Evolutionary conservation across 2,888 invertebrate species (phyloP).

Genomic region (Caenorhabditis plicata): DNA sequence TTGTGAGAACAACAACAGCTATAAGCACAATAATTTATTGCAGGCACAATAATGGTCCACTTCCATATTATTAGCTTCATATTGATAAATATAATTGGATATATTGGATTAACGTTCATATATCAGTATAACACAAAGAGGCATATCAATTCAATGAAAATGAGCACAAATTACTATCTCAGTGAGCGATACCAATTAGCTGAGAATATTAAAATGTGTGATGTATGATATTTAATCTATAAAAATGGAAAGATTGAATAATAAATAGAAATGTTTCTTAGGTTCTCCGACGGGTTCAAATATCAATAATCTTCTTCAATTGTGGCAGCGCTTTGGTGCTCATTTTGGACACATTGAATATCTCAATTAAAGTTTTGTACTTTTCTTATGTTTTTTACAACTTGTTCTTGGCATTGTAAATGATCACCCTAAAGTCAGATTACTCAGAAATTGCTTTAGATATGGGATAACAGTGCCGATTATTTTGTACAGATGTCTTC

Average conservation of each 20-base stretch:
- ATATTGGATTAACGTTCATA: conserved; percentile 15
- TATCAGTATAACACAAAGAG: conserved; percentile 9
- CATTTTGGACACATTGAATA: conserved; percentile 17
- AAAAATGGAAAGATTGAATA: too few relatives aligned
- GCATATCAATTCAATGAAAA: conserved; percentile 10
- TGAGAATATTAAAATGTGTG: conserved; percentile 31
- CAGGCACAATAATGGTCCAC: conserved; percentile 12
- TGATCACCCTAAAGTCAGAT: too few relatives aligned
- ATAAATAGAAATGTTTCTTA: not conserved
- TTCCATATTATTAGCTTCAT: conserved; percentile 19
- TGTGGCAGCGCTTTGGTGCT: conserved; percentile 15
- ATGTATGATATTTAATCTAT: too few relatives aligned
- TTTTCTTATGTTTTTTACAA: conserved; percentile 21
- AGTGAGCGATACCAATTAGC: conserved; percentile 27
- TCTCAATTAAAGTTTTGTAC: conserved; percentile 8
- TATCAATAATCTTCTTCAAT: conserved; percentile 26
- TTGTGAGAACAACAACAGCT: not conserved
- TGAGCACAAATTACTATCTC: conserved; percentile 8
- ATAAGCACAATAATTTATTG: too few relatives aligned
- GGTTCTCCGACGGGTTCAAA: conserved; percentile 20
- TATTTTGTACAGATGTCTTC: conserved; percentile 14
- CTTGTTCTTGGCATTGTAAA: conserved; percentile 6
- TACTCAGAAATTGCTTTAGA: too few relatives aligned
- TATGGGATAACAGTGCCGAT: conserved; percentile 24
- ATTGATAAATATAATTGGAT: conserved; percentile 21